Evolutionary conservation across 1,140 invertebrate species (phyloP).

Genomic region (Agrypnia vestita): DNA sequence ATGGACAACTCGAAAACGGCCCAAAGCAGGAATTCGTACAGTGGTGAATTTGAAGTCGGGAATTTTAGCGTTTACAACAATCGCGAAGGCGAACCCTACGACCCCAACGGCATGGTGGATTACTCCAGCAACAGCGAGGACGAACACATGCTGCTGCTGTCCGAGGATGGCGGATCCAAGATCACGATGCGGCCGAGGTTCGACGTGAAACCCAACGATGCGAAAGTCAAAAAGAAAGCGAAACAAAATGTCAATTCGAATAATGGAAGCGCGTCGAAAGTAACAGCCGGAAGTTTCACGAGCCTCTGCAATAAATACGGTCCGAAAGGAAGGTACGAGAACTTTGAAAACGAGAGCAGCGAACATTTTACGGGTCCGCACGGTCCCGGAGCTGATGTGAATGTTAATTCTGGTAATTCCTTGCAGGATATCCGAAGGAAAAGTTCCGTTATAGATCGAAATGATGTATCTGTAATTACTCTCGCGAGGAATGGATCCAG

Average conservation of each 20-base stretch:
- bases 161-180: conserved; percentile 69
- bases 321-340: conserved; percentile 56
- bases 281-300: conserved; percentile 54
- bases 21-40: conserved; percentile 54
- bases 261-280: conserved; percentile 43
- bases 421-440: conserved; percentile 32
- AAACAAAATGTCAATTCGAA: conserved; percentile 31
- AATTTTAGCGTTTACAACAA: conserved; percentile 56
- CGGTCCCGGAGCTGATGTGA: background rate
- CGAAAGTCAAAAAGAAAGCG: conserved; percentile 62
- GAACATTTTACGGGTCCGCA: conserved; percentile 12
- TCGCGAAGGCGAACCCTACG: conserved; percentile 22
- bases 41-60: conserved; percentile 53
- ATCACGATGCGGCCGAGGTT: conserved; percentile 67
- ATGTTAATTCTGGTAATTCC: conserved; percentile 5
- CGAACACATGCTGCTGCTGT: conserved; percentile 70
- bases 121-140: conserved; percentile 71
- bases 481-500: conserved; percentile 25
- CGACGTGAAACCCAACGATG: conserved; percentile 63
- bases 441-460: conserved; percentile 25
- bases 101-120: conserved; percentile 55
- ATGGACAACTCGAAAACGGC: conserved; percentile 3
- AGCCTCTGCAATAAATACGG: conserved; percentile 56
- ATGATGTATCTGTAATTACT: conserved; percentile 36
- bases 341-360: conserved; percentile 53